Percentiles rank a stretch among this genome's conserved stretches.
Evolutionary conservation across 2,888 invertebrate species (phyloP).

Genomic region (Miltochrista miniata): DNA sequence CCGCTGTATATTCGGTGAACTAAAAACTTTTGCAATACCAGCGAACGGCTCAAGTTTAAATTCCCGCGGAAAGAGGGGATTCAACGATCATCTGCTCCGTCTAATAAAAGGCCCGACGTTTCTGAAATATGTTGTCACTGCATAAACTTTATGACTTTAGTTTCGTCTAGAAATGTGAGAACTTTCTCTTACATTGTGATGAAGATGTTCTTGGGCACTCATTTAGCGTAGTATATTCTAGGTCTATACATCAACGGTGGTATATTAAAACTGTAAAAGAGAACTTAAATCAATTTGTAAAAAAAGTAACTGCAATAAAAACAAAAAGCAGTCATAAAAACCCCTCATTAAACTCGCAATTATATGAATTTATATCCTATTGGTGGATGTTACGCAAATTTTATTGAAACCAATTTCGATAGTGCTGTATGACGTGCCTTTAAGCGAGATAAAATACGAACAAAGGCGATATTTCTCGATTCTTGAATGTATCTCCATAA

Average conservation of each 20-base stretch:
- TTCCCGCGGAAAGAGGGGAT: constrained; percentile 61
- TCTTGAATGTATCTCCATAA: constrained; percentile 69
- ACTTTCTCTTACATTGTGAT: constrained; percentile 49
- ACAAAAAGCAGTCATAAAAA: constrained; percentile 40
- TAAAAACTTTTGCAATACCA: constrained; percentile 80
- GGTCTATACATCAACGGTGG: too few relatives aligned
- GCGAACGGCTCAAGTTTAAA: constrained; percentile 70
- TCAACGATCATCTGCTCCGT: constrained; percentile 71
- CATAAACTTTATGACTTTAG: constrained; percentile 79
- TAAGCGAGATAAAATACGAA: constrained; percentile 66
- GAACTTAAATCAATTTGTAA: constrained; percentile 25
- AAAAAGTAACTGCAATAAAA: constrained; percentile 32
- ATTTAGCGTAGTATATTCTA: constrained; percentile 24
- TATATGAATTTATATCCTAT: constrained; percentile 73
- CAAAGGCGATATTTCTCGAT: constrained; percentile 68
- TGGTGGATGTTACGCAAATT: constrained; percentile 63
- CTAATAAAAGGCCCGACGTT: constrained; percentile 75
- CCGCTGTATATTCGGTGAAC: constrained; percentile 80
- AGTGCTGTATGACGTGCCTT: constrained; percentile 64
- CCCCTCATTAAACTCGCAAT: constrained; percentile 67
- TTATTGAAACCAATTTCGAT: constrained; percentile 78
- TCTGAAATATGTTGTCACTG: constrained; percentile 81
- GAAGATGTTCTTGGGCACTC: constrained; percentile 48
- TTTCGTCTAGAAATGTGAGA: constrained; percentile 65
- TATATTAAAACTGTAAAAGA: not conserved